Evolutionary conservation across 2,888 invertebrate genomes (phyloP).

Genomic region (Ganaspis brasiliensis): DNA sequence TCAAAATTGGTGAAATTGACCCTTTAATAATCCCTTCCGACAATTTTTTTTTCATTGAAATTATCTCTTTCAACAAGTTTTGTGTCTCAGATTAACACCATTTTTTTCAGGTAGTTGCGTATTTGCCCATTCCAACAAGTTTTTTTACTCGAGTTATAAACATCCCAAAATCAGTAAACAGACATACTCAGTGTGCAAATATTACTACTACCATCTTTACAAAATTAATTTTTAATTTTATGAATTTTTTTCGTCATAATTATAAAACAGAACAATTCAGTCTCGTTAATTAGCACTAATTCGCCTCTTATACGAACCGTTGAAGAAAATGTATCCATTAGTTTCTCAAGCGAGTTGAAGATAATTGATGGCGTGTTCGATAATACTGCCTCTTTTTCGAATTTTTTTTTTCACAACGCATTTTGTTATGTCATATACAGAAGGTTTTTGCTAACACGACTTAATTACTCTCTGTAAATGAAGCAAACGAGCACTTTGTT

Average conservation of each 20-base stretch:
- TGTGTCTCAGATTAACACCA: no score
- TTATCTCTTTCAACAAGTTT: no score
- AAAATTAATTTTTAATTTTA: not conserved
- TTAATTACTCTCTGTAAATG: slow-evolving; percentile 15
- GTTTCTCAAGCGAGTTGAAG: slow-evolving; percentile 26
- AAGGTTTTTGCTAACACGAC: not conserved
- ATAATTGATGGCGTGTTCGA: slow-evolving; percentile 30
- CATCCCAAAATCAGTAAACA: no score
- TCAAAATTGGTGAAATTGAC: not conserved
- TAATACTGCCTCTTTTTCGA: slow-evolving; percentile 11
- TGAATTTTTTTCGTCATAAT: not conserved
- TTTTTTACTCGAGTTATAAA: no score
- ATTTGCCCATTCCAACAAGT: no score
- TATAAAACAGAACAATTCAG: not conserved
- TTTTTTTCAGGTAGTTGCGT: no score
- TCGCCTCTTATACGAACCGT: slow-evolving; percentile 19
- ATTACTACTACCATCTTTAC: no score
- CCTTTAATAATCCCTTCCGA: no score
- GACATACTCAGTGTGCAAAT: no score
- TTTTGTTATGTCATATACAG: slow-evolving; percentile 11
- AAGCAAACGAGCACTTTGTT: slow-evolving; percentile 3
- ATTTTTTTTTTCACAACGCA: slow-evolving; percentile 11
- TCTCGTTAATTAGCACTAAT: slow-evolving; percentile 12
- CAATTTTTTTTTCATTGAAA: no score
- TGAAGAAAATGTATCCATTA: slow-evolving; percentile 33